Evolutionary conservation across 2,797 vertebrate genomes (phyloP), one percentile per base, ranked within the genome.

Genomic region (Vireo griseus): DNA sequence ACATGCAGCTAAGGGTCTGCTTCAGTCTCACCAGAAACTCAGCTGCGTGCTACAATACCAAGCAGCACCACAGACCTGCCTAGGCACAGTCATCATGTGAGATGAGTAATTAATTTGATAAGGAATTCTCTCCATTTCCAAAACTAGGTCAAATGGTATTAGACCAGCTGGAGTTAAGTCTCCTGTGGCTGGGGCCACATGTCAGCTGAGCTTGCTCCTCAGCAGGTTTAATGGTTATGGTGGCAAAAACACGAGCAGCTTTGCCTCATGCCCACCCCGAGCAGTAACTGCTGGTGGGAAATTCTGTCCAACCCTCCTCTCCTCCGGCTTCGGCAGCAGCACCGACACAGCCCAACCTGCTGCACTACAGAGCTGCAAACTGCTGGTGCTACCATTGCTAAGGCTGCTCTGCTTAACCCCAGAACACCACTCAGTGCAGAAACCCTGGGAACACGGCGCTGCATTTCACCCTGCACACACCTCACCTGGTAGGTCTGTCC

Each of bases 401-500:
- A 33, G 19, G 33, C 22, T 13, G 20, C 40, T 66, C 42, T 63
- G 62, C 19, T 39, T 31, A 3, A 18, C 3, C 39, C 25, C 68
- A 51, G 20, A 91, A 37, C 42, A n/a, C 37, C 45, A 9, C 4
- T 40, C 35, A 2, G 8, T 19, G 42, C 16, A 35, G 33, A 29
- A 47, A 35, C 37, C 13, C 5, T 2, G 18, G 24, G 14, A 22
- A 18, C 1, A 8, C 11, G 16, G 3, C 15, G 21, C 29, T 16
- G 13, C n/a, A 67, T 6, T 13, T 19, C n/a, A 31, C 25, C 13
- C 9, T 13, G 19, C 73, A 14, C 24, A 18, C 19, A 19, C 5
- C 97, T 98, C 86, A 99, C 99, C 98, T 98, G 99, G 97, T 99
- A 99, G 95, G 98, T 99, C 96, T 98, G 98, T 19, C 99, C 99